Conservation (phyloP, 2,113 vertebrate species). For the Chaetorhynchus papuensis region DNA sequence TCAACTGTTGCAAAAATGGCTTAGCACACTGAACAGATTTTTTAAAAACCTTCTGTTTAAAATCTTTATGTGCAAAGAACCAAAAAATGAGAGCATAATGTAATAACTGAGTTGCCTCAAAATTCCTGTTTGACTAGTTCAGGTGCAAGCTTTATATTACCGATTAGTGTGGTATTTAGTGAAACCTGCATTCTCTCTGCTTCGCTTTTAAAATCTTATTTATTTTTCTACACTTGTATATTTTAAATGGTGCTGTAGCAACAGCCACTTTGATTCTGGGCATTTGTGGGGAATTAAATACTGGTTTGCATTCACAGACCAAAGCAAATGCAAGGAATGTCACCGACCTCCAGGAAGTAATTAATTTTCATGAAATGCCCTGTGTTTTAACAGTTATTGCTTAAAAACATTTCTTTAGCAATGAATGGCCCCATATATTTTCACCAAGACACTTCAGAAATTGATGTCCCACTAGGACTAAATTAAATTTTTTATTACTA, state of each 20-base stretch:
- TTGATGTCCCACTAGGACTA: constrained; percentile 23
- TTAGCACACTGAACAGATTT: neutral
- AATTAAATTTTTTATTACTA: constrained; percentile 48
- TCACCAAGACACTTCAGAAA: constrained; percentile 32
- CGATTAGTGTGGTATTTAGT: neutral
- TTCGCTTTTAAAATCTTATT: neutral
- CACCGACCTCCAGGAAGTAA: neutral
- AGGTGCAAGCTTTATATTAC: neutral
- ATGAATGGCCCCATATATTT: constrained; percentile 46
- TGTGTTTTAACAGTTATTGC: constrained; percentile 35
- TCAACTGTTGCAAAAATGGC: neutral
- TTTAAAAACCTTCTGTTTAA: neutral
- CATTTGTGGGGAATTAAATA: neutral
- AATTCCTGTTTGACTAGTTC: neutral
- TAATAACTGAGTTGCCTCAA: neutral
- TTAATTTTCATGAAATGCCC: constrained; percentile 38
- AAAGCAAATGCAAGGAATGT: neutral
- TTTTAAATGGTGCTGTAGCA: neutral
- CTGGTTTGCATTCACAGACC: neutral
- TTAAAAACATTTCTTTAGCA: constrained; percentile 49
- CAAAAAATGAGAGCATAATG: neutral
- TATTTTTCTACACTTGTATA: neutral
- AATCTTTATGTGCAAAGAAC: neutral
- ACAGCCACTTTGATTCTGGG: neutral
- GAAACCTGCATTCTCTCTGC: neutral